phyloP scores from a whole-genome alignment of 2,888 invertebrate genomes.

The Drosophila glabriapex region DNA sequence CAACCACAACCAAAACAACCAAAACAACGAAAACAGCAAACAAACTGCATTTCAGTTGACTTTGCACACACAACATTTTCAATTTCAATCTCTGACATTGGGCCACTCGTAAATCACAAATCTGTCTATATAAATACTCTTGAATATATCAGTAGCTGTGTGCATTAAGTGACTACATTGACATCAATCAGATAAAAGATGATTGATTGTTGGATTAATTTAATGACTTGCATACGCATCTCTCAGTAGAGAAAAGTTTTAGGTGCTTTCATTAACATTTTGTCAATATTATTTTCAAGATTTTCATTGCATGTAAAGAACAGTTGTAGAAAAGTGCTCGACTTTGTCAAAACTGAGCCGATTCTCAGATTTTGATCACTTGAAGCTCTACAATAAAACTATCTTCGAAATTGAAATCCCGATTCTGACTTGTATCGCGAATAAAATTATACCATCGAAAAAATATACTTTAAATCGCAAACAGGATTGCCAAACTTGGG shows the following conservation, averaged over 20 bases:
- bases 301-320: background rate
- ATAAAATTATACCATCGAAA: background rate
- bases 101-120: conserved; percentile 47
- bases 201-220: background rate
- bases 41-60: conserved; percentile 30
- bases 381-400: background rate
- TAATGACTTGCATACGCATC: background rate
- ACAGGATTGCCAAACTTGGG: conserved; percentile 1
- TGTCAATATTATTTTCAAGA: background rate
- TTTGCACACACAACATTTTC: conserved; percentile 13
- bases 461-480: background rate
- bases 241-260: background rate
- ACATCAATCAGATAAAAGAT: conserved; percentile 7
- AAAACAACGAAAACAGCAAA: background rate
- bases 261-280: background rate
- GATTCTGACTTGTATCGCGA: background rate
- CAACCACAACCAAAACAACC: background rate
- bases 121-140: conserved; percentile 20
- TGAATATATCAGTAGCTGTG: background rate
- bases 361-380: background rate
- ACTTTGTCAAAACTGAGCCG: background rate
- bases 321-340: background rate
- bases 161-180: background rate
- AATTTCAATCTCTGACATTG: conserved; percentile 51
- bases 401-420: background rate